phyloP scores from a whole-genome alignment of 2,113 vertebrate species.

The Ramphastos sulfuratus region DNA sequence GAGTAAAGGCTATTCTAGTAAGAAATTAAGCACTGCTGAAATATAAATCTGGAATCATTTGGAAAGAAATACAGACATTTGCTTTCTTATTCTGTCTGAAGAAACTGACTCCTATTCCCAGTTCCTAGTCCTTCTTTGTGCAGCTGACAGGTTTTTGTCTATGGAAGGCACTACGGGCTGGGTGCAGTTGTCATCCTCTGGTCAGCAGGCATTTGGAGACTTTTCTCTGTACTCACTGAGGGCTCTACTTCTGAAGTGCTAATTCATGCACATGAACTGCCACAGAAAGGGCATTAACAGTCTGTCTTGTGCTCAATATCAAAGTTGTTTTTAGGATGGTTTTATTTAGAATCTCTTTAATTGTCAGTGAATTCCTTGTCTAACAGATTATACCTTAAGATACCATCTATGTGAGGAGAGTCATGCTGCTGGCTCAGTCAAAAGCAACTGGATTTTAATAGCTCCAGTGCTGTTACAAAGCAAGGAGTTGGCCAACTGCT shows the following conservation, averaged over 20 bases:
- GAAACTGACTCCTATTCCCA: background rate
- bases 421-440: background rate
- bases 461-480: background rate
- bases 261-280: background rate
- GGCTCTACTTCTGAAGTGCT: background rate
- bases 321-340: background rate
- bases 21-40: background rate
- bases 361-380: background rate
- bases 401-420: background rate
- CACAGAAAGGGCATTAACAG: background rate
- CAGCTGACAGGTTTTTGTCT: background rate
- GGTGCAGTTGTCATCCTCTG: background rate
- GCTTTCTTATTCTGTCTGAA: background rate
- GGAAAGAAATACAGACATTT: background rate
- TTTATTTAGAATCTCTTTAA: background rate
- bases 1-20: background rate
- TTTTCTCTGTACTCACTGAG: rapidly evolving
- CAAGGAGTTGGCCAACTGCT: background rate
- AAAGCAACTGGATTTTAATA: background rate
- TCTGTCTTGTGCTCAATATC: background rate
- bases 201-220: background rate
- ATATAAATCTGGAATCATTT: background rate
- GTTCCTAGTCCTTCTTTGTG: background rate
- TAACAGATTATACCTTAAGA: background rate
- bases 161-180: background rate